Conservation (phyloP, 1,140 invertebrate species). For the Drosophila quadrilineata region DNA sequence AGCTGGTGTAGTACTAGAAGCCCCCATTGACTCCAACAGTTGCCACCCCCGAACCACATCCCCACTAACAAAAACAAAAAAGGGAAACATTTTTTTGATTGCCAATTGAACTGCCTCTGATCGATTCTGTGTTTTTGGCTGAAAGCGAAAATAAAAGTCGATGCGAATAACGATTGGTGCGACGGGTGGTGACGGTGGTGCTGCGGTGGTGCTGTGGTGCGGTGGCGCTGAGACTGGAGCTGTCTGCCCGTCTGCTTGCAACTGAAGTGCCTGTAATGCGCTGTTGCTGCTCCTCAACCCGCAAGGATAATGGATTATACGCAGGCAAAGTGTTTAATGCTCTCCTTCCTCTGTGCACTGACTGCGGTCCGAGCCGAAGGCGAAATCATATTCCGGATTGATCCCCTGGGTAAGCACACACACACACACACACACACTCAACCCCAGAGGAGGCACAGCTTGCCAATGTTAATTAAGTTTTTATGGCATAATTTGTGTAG, state of each 20-base stretch:
- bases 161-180: conserved; percentile 20
- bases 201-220: conserved; percentile 19
- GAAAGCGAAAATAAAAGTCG: neutral
- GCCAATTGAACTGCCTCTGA: too few relatives aligned
- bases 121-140: too few relatives aligned
- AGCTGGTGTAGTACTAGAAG: neutral
- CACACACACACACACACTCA: too few relatives aligned
- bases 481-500: conserved; percentile 1
- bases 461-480: conserved; percentile 18
- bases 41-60: too few relatives aligned
- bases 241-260: too few relatives aligned
- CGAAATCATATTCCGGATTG: conserved; percentile 74
- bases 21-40: too few relatives aligned
- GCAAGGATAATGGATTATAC: conserved; percentile 64
- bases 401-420: conserved; percentile 69
- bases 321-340: conserved; percentile 45
- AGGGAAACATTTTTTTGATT: neutral
- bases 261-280: conserved; percentile 15
- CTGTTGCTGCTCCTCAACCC: conserved; percentile 11
- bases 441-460: neutral
- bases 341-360: conserved; percentile 54
- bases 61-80: neutral
- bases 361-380: conserved; percentile 45
- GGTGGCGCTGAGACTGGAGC: too few relatives aligned
- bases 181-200: neutral